Percentiles rank a stretch among this genome's conserved stretches.
phyloP scores from a whole-genome alignment of 2,888 invertebrate species.

The Lepeophtheirus nordmannii region DNA sequence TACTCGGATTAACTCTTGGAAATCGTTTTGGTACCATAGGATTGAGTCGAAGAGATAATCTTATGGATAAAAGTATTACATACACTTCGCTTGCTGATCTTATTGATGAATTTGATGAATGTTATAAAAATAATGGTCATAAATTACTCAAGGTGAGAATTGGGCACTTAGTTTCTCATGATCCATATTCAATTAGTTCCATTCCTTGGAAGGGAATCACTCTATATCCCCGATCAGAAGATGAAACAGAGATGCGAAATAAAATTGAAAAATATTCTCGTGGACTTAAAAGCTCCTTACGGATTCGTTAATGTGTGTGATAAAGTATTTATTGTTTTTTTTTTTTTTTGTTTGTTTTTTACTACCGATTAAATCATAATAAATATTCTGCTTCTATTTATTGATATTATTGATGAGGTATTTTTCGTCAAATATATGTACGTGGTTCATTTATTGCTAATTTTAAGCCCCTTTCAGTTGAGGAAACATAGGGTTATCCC shows the following conservation, averaged over 20 bases:
- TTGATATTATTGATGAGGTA: too few relatives aligned
- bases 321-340: too few relatives aligned
- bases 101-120: conserved; percentile 8
- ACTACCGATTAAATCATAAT: too few relatives aligned
- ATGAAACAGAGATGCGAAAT: background rate
- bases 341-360: too few relatives aligned
- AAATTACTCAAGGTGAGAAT: conserved; percentile 13
- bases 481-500: background rate
- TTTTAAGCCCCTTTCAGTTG: background rate
- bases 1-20: conserved; percentile 34
- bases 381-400: too few relatives aligned
- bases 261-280: conserved; percentile 14
- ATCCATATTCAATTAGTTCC: conserved; percentile 13
- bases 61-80: conserved; percentile 24
- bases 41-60: conserved; percentile 25
- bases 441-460: too few relatives aligned
- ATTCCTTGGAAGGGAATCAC: conserved; percentile 21
- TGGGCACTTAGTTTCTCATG: conserved; percentile 18
- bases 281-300: conserved; percentile 13
- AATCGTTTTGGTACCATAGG: conserved; percentile 32
- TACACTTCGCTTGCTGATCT: conserved; percentile 4
- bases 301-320: background rate
- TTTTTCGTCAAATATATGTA: too few relatives aligned
- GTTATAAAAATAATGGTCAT: conserved; percentile 10
- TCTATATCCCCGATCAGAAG: conserved; percentile 1